A percentile compares a stretch with the other conserved stretches of the same genome.
These are phyloP conservation scores for Phyllostomus hastatus DNA, from an alignment of 2,113 vertebrate genomes.

Conservation along the genomic window DNA sequence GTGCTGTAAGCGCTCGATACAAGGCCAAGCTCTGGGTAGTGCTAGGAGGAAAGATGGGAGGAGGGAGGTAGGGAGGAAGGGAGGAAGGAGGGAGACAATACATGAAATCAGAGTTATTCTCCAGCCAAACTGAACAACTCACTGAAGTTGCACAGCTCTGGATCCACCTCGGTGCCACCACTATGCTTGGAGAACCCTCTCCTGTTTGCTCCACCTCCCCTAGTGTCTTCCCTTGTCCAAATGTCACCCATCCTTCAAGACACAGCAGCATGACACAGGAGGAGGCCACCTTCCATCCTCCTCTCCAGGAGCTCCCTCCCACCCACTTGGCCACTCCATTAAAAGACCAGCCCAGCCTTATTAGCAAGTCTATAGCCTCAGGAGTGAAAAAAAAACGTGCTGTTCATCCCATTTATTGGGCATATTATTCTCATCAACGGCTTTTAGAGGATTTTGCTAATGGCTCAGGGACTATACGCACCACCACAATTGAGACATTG, in stretches of 20 bases:
- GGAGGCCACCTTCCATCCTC: constrained; percentile 37
- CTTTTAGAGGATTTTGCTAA: constrained; percentile 84
- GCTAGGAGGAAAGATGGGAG: background rate
- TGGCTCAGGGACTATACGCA: constrained; percentile 72
- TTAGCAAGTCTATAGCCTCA: constrained; percentile 79
- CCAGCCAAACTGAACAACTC: background rate
- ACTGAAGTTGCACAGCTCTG: background rate
- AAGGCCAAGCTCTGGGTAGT: background rate
- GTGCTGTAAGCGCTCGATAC: background rate
- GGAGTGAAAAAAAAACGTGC: constrained; percentile 75
- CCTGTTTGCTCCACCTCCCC: background rate
- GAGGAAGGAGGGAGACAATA: fast-evolving
- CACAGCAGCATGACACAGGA: background rate
- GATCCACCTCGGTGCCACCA: background rate
- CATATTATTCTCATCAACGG: constrained; percentile 74
- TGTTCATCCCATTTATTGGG: constrained; percentile 78
- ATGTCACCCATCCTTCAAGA: background rate
- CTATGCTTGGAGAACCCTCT: background rate
- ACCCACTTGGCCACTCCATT: constrained; percentile 67
- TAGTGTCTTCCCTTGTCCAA: background rate
- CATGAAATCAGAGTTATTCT: background rate
- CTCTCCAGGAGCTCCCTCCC: constrained; percentile 3
- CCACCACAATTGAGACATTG: constrained; percentile 80
- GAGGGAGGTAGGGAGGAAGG: background rate
- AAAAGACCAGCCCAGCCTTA: constrained; percentile 76